Evolutionary conservation across 2,888 invertebrate species (phyloP).

Genomic region (Zygogramma bicolorata): DNA sequence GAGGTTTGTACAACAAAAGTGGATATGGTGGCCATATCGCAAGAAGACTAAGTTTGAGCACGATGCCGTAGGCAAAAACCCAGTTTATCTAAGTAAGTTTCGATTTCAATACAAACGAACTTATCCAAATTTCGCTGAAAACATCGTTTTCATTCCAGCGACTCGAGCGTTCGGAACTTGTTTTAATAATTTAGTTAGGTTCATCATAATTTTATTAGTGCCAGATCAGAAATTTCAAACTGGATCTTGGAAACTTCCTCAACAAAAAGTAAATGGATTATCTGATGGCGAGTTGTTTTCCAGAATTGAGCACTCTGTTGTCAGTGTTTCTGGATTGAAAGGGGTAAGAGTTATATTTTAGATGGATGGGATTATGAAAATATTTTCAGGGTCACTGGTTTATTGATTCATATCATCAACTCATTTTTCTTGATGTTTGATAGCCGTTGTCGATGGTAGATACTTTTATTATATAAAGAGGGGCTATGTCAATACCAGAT

Average conservation of each 20-base stretch:
- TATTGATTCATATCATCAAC: too few species aligned
- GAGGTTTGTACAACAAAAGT: too few species aligned
- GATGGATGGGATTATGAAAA: not conserved
- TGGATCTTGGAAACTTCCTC: conserved; percentile 1
- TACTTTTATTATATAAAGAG: too few species aligned
- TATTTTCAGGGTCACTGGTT: too few species aligned
- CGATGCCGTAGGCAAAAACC: too few species aligned
- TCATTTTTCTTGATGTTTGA: too few species aligned
- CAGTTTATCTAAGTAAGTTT: too few species aligned
- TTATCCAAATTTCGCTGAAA: conserved; percentile 9
- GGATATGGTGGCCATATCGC: too few species aligned
- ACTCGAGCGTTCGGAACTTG: conserved; percentile 24
- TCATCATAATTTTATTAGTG: conserved; percentile 28
- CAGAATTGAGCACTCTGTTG: not conserved
- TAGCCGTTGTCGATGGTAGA: too few species aligned
- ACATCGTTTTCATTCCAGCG: conserved; percentile 32
- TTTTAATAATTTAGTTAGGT: conserved; percentile 27
- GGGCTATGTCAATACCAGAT: too few species aligned
- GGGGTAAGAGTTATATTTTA: not conserved
- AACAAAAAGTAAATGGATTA: conserved; percentile 11
- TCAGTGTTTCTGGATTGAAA: not conserved
- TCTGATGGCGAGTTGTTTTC: conserved; percentile 1
- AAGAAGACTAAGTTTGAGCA: too few species aligned
- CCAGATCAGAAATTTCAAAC: conserved; percentile 14
- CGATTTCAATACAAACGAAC: not conserved